Evolutionary conservation across 2,113 vertebrate species (phyloP).

Genomic region (Catharus bicknelli): DNA sequence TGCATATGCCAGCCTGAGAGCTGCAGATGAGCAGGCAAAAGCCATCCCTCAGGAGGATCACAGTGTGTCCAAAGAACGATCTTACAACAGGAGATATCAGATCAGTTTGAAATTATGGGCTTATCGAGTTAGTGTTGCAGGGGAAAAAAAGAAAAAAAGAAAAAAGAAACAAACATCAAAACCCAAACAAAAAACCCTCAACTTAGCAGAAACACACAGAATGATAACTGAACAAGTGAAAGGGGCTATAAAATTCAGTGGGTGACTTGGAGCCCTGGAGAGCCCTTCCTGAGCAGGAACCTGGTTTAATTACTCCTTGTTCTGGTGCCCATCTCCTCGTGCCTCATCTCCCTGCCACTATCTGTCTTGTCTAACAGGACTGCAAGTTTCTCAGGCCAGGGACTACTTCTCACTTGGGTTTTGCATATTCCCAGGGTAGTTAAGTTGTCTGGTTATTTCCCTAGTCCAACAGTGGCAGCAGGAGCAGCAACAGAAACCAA

Average conservation of each 20-base stretch:
- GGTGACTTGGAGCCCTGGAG: not conserved
- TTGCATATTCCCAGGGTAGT: not conserved
- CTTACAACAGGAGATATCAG: not conserved
- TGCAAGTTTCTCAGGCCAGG: not conserved
- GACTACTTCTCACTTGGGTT: not conserved
- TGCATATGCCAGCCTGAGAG: not conserved
- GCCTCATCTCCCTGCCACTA: not conserved
- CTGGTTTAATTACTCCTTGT: not conserved
- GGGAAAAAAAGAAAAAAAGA: not conserved
- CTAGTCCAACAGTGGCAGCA: fast-evolving
- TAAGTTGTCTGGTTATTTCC: not conserved
- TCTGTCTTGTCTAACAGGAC: not conserved
- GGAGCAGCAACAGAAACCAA: not conserved
- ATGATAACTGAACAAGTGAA: not conserved
- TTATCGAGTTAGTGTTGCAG: not conserved
- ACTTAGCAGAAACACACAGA: not conserved
- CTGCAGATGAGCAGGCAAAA: not conserved
- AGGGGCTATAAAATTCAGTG: not conserved
- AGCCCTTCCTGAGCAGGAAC: not conserved
- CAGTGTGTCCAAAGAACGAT: not conserved
- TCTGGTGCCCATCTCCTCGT: fast-evolving
- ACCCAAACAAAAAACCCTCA: fast-evolving
- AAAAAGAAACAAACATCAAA: not conserved
- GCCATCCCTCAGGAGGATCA: not conserved
- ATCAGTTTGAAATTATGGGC: not conserved